Evolutionary conservation across 2,797 vertebrate species (phyloP), one percentile per base, ranked within the genome.

Genomic region (Uromys caudimaculatus): DNA sequence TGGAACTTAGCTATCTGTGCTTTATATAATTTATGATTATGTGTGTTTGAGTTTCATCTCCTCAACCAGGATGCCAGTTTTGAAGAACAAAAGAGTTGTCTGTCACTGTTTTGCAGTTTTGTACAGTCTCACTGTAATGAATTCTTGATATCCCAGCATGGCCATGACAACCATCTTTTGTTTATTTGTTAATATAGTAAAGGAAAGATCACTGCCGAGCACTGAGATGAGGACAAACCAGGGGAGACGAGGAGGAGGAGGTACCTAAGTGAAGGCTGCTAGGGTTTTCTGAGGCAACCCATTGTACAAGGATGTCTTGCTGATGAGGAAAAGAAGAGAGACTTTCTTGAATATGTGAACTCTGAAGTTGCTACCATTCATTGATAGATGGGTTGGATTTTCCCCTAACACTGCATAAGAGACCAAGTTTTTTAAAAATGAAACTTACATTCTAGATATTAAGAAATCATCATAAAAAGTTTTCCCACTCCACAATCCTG

Each of bases 11-110:
- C 58, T 95, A 13, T 62, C 62, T 64, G 54, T 75, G 56, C 32
- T 69, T 58, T 83, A 35, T 16, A 21, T 89, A 75, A 93, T 79
- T 93, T 16, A 7, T 60, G 23, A 94, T 44, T 95, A 90, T n/a
- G 27, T 24, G 32, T 92, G 23, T 29, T 76, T 94, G 41, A 38
- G 17, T 93, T 79, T 87, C 62, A 76, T 73, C 44, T 87, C 24
- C 35, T 38, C 76, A 76, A 38, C n/a, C 29, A 94, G 27, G 58
- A 89, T 54, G 14, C 32, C 35, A 62, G 11, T 67, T 79, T 94
- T 29, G 21, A 12, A 50, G 12, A 1, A 16, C 14, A 3, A 94
- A 89, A 76, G 12, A 71, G 27, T 21, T 71, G 4, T 93, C 52
- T 71, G 4, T 93, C 52, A 78, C 38, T n/a, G 6, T 17, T 69